Percentiles rank a stretch among this genome's conserved stretches.
phyloP scores from a whole-genome alignment of 2,113 vertebrate species.

The Hippocampus abdominalis region DNA sequence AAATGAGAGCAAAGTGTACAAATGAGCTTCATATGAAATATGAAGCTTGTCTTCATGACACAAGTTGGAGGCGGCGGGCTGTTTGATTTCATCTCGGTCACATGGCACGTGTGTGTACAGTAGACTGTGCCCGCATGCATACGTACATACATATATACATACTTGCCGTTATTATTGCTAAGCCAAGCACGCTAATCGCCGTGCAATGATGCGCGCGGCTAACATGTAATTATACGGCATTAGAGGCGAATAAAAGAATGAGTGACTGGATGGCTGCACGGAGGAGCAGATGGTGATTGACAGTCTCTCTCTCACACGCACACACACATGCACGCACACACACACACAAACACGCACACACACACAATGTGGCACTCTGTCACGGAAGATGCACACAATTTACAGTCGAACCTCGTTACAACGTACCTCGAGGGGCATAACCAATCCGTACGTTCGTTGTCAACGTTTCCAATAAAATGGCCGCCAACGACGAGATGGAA shows the following conservation, averaged over 20 bases:
- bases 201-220: background rate
- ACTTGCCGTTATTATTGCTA: background rate
- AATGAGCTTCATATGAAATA: background rate
- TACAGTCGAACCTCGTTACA: too few relatives aligned
- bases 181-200: conserved; percentile 9
- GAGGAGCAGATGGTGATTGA: background rate
- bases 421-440: too few relatives aligned
- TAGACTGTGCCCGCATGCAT: background rate
- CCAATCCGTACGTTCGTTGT: too few relatives aligned
- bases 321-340: too few relatives aligned
- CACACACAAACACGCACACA: background rate
- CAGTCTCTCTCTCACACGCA: background rate
- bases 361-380: background rate
- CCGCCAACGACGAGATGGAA: too few relatives aligned
- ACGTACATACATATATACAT: background rate
- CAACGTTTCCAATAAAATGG: too few relatives aligned
- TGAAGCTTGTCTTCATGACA: background rate
- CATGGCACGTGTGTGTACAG: background rate
- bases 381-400: background rate
- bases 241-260: background rate
- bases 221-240: background rate
- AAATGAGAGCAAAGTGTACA: background rate
- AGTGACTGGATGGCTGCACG: background rate
- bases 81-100: background rate
- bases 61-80: background rate